Evolutionary conservation across 1,140 invertebrate species (phyloP).

Genomic region (Atopsyche davidsoni): DNA sequence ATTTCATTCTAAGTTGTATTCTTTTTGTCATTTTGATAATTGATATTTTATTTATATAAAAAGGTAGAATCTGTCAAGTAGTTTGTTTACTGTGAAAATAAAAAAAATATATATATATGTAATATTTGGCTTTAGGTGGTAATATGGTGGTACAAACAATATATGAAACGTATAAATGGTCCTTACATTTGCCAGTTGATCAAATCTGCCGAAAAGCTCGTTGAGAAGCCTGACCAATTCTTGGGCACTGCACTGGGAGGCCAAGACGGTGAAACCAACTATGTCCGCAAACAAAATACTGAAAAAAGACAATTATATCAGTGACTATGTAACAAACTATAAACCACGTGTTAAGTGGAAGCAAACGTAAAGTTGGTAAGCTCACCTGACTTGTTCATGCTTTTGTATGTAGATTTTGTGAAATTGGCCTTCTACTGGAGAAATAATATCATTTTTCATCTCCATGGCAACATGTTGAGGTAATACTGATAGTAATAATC

Average conservation of each 20-base stretch:
- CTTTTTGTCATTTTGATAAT: no score
- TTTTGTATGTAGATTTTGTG: constrained; percentile 95
- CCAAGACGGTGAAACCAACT: constrained; percentile 89
- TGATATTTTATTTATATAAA: no score
- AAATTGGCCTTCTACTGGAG: constrained; percentile 84
- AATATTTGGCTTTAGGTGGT: not conserved
- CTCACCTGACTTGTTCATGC: constrained; percentile 88
- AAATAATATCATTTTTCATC: constrained; percentile 91
- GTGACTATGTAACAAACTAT: not conserved
- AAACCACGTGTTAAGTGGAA: constrained; percentile 1
- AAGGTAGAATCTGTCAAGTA: no score
- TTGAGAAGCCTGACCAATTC: constrained; percentile 79
- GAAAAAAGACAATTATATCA: constrained; percentile 36
- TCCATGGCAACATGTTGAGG: constrained; percentile 93
- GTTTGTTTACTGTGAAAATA: no score
- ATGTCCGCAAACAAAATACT: constrained; percentile 94
- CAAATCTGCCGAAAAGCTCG: constrained; percentile 91
- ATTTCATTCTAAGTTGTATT: no score
- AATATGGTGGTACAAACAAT: no score
- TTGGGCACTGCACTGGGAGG: constrained; percentile 75
- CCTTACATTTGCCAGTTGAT: constrained; percentile 76
- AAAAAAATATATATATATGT: no score
- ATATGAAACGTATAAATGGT: not conserved
- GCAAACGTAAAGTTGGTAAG: constrained; percentile 12
- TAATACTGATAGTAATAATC: constrained; percentile 82